Evolutionary conservation across 2,888 invertebrate genomes (phyloP).

Genomic region (Parnassius apollo): DNA sequence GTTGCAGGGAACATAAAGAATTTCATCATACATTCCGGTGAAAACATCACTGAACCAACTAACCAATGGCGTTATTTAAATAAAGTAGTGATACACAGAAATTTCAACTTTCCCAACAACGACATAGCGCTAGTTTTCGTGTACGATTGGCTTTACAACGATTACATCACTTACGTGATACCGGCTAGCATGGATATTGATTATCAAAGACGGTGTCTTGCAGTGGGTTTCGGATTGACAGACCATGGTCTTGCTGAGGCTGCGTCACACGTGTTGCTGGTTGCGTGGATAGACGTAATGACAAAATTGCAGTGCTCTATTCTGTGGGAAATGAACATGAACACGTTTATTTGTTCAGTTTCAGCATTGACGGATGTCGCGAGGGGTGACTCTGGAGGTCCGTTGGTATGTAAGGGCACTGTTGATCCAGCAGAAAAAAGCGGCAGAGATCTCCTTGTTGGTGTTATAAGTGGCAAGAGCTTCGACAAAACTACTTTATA

Average conservation of each 20-base stretch:
- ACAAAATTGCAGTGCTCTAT: conserved; percentile 42
- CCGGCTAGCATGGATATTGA: conserved; percentile 39
- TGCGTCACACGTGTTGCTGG: conserved; percentile 41
- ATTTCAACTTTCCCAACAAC: conserved; percentile 42
- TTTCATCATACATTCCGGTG: conserved; percentile 39
- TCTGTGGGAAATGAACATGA: conserved; percentile 59
- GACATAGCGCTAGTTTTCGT: conserved; percentile 53
- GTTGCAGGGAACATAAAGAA: conserved; percentile 51
- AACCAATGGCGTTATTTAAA: conserved; percentile 41
- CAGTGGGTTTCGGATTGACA: conserved; percentile 52
- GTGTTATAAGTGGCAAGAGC: conserved; percentile 62
- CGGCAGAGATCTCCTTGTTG: conserved; percentile 46
- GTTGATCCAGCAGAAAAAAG: conserved; percentile 39
- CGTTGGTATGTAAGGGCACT: conserved; percentile 49
- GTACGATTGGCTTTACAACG: conserved; percentile 34
- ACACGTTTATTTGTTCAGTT: conserved; percentile 46
- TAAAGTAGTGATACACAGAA: conserved; percentile 33
- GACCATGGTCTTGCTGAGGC: conserved; percentile 28
- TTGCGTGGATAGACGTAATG: conserved; percentile 45
- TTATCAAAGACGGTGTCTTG: conserved; percentile 41
- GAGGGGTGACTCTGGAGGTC: conserved; percentile 63
- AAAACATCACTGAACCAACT: conserved; percentile 35
- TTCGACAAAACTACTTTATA: conserved; percentile 50
- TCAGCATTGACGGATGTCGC: conserved; percentile 45
- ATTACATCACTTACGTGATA: conserved; percentile 30